Evolutionary conservation across 2,888 invertebrate species (phyloP), one percentile per base, ranked within the genome.

Genomic region (Drosophila mercatorum): DNA sequence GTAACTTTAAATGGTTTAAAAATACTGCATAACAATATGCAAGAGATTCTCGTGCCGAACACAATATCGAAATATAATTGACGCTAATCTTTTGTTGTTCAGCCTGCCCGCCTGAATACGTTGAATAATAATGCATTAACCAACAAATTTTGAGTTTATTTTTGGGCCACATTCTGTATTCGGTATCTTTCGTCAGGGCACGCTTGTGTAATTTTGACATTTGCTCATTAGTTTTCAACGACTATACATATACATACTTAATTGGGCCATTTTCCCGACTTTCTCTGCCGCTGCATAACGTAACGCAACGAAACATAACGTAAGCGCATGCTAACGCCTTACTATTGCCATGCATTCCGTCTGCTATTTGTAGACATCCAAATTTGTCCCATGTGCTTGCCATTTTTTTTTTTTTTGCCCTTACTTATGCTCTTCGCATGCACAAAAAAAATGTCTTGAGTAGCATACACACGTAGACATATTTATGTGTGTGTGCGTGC

Each of bases 311-410:
- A 7, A 34, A 34, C 7, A 34, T 34, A 34, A 34, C 31, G 31
- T 34, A 34, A 34, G 52, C 36, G 22, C 26, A 53, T 22, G 7
- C 31, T 26, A 44, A 26, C 44, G 7, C 2, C 8, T 43, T 43
- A 44, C 51, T 63, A 36, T 55, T 46, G 57, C 55, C 11, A 57
- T 76, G 75, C 75, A 78, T 43, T 75, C 40, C 63, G 55, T 22
- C 49, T 68, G 66, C 80, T 85, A 83, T 80, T 85, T 83, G 64
- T 69, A 78, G 83, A 75, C 70, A 55, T 53, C 66, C 67, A 74
- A 70, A 71, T 69, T 75, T 75, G 63, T 67, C 65, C 79, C 74
- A 82, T 79, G 83, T 82, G 81, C 78, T 81, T 68, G 59, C 57
- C 52, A 58, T 59, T 60, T 66, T 22, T 60, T 55, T 26, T 46